These are phyloP conservation scores for Carabus problematicus DNA, from an alignment of 2,888 invertebrate species.

Conservation along the genomic window DNA sequence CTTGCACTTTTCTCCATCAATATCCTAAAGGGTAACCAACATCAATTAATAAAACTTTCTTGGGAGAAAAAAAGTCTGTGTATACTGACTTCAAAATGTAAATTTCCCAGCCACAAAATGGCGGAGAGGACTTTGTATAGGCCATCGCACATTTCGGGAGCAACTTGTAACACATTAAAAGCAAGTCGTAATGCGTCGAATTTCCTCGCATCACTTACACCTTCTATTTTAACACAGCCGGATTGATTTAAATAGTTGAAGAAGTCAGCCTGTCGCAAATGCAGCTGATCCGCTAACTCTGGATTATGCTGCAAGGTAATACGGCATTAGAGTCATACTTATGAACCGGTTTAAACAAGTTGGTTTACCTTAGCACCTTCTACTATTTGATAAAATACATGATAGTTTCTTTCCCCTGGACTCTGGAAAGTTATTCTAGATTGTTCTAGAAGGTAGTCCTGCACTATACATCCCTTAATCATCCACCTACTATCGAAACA, in stretches of 20 bases:
- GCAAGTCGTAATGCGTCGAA: conserved; percentile 87
- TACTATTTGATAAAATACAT: conserved; percentile 90
- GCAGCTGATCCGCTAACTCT: conserved; percentile 76
- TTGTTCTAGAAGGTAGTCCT: conserved; percentile 89
- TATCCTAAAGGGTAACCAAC: conserved; percentile 63
- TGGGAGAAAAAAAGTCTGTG: too few relatives aligned
- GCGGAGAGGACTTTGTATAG: conserved; percentile 88
- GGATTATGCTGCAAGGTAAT: conserved; percentile 66
- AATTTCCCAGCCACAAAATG: conserved; percentile 89
- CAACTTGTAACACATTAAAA: conserved; percentile 87
- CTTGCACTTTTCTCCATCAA: conserved; percentile 86
- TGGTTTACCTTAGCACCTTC: conserved; percentile 77
- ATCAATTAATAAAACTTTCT: background rate
- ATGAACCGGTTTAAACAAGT: background rate
- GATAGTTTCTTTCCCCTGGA: conserved; percentile 86
- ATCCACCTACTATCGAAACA: conserved; percentile 88
- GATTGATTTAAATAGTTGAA: conserved; percentile 87
- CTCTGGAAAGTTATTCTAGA: conserved; percentile 91
- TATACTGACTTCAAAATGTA: conserved; percentile 72
- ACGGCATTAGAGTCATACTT: conserved; percentile 17
- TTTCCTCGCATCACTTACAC: conserved; percentile 70
- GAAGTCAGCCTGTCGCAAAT: conserved; percentile 75
- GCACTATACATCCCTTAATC: conserved; percentile 89
- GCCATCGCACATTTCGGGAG: conserved; percentile 84
- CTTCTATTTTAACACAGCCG: conserved; percentile 73